Percentiles rank a stretch among this genome's conserved stretches.
Evolutionary conservation across 1,140 invertebrate species (phyloP).

Genomic region (Armadillidium nasatum): DNA sequence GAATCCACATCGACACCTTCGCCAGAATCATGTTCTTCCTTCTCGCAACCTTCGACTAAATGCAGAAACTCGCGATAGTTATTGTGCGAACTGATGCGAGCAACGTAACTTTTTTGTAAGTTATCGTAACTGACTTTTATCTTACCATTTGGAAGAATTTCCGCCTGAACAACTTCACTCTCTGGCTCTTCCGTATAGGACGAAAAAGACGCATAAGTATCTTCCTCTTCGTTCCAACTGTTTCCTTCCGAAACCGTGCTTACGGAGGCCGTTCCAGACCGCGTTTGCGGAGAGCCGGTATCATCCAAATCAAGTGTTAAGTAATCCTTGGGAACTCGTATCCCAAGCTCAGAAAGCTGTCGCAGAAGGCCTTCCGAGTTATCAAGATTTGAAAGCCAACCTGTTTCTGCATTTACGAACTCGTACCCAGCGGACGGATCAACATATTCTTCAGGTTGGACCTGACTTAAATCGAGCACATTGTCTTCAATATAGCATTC

Average conservation of each 20-base stretch:
- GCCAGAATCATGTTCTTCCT: neutral
- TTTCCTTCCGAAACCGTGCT: constrained; percentile 27
- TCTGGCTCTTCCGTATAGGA: constrained; percentile 20
- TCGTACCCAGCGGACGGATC: neutral
- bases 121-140: constrained; percentile 42
- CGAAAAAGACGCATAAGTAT: neutral
- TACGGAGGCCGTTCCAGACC: constrained; percentile 27
- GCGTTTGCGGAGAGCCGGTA: constrained; percentile 18
- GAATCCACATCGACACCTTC: neutral
- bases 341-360: constrained; percentile 34
- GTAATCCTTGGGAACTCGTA: constrained; percentile 38
- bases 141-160: constrained; percentile 35
- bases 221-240: constrained; percentile 19
- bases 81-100: constrained; percentile 37
- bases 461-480: neutral
- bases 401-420: neutral
- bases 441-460: neutral
- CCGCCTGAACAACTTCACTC: constrained; percentile 37
- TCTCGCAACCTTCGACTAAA: constrained; percentile 24
- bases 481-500: neutral
- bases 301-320: constrained; percentile 36
- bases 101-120: constrained; percentile 35
- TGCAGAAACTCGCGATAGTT: constrained; percentile 36
- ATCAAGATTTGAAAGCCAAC: constrained; percentile 24
- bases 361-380: constrained; percentile 36